Evolutionary conservation across 2,797 vertebrate species (phyloP), one percentile per base, ranked within the genome.

Genomic region (Sorex maritimensis): DNA sequence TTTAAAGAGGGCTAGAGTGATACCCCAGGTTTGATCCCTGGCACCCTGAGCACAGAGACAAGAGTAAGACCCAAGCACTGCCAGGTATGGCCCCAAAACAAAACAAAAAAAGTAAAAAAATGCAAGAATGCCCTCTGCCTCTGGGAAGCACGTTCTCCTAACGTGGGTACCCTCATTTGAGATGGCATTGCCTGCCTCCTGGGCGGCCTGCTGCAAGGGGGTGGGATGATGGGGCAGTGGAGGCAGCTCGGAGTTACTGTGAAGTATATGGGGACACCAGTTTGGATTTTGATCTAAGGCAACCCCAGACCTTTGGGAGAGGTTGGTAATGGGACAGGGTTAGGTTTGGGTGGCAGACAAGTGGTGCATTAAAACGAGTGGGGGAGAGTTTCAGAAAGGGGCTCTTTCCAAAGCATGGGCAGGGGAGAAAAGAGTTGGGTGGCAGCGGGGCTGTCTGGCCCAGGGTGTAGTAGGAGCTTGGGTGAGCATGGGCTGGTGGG

Each of bases 241-340:
- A 34, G 38, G 21, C 12, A 3, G 19, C n/a, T 82, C 72, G 52
- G 34, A 85, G 49, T 2, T 61, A 10, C 73, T 26, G 1, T 69
- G 81, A 38, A 21, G 34, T 26, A 0, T 61, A 49, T n/a, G 72
- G 75, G 6, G 78, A 90, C 77, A 61, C 61, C 52, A n/a, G 28
- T 52, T 71, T 93, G 84, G 75, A 61, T 55, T 92, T 92, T 73
- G 86, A 63, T 34, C 19, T 61, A 71, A 58, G 75, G 73, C 55
- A 75, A 63, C 67, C 34, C 34, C 1, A 5, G 26, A 19, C 72
- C 38, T 0, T 77, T 46, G 44, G 77, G 86, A 74, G 63, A 46
- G 10, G 26, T 73, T 68, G 0, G 38, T 19, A 9, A 67, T 24
- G 28, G 58, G 58, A 24, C 34, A n/a, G n/a, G 12, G 68, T 30